Base-by-base conservation (phyloP, 2,113 vertebrate genomes). In the Etheostoma spectabile region DNA sequence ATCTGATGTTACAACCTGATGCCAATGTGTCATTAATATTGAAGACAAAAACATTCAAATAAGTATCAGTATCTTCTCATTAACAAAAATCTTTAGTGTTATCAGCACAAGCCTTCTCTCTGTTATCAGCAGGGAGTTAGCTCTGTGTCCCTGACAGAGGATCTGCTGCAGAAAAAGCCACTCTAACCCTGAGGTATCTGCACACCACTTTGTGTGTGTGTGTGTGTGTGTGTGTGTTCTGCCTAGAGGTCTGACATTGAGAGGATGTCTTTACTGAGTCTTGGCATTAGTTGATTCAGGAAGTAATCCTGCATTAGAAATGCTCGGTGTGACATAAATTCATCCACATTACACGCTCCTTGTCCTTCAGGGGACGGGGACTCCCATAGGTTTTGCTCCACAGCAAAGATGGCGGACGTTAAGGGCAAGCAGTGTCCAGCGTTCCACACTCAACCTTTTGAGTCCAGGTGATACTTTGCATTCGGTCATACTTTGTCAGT, bases 161-260 rank as follows among this genome's bases (percentile, higher is more conserved):
- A 79, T 79, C 46, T 76, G 51, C 22, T 53, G 61, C 24, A 61
- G 30, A 61, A 35, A 61, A 49, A 60, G 57, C 27, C 45, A 65
- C 62, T 57, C 51, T 48, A 48, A 57, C 52, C 62, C 63, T 22
- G 70, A 53, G 48, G 59, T 56, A 33, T 53, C 12, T 22, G 18
- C 53, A 74, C 4, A 1, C 45, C 4, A 1, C 45, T 55, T 48
- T 63, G 59, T 64, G 35, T n/a, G 22, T 69, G 51, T 56, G 51
- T 56, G 67, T 69, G 16, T 33, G 48, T 51, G 46, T 67, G 27
- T 64, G n/a, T 57, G 55, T 8, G 55, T 27, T 16, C 15, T 49
- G 38, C 16, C 42, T 48, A 15, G 49, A 21, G 42, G 33, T 66
- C 21, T 66, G 77, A 80, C 60, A 63, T 30, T 70, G 59, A 79